Conservation (phyloP, 2,113 vertebrate species). For the Tetrax tetrax region DNA sequence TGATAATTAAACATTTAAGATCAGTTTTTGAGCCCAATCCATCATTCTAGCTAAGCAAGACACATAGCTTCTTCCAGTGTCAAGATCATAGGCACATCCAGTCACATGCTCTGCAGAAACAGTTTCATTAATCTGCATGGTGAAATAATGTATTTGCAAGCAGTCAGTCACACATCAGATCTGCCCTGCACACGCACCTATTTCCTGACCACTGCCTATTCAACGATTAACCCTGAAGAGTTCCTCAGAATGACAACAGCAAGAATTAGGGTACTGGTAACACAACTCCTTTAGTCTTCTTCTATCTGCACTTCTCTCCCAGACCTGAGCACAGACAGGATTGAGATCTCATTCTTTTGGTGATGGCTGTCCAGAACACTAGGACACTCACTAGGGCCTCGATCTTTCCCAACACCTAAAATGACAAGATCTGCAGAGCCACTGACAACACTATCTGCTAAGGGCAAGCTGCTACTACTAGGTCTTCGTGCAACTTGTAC, state of each 20-base stretch:
- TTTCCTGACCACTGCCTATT: background rate
- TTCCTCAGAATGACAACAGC: background rate
- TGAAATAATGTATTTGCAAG: background rate
- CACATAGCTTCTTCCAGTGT: background rate
- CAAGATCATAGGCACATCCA: background rate
- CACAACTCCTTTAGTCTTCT: background rate
- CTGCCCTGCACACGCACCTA: background rate
- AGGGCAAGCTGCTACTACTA: background rate
- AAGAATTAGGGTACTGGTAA: background rate
- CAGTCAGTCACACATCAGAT: background rate
- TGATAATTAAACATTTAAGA: background rate
- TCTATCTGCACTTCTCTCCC: background rate
- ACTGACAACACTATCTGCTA: background rate
- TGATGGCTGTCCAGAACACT: background rate
- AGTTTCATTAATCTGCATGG: background rate
- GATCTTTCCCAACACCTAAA: background rate
- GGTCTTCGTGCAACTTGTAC: background rate
- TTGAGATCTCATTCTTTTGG: background rate
- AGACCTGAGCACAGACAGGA: background rate
- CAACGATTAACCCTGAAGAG: background rate
- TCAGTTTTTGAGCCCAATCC: background rate
- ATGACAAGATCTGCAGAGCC: background rate
- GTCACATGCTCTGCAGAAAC: background rate
- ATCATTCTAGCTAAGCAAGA: background rate
- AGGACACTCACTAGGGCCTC: too few species aligned